These are phyloP conservation scores for Lutraria lutraria DNA, from an alignment of 2,888 invertebrate species.

Conservation along the genomic window DNA sequence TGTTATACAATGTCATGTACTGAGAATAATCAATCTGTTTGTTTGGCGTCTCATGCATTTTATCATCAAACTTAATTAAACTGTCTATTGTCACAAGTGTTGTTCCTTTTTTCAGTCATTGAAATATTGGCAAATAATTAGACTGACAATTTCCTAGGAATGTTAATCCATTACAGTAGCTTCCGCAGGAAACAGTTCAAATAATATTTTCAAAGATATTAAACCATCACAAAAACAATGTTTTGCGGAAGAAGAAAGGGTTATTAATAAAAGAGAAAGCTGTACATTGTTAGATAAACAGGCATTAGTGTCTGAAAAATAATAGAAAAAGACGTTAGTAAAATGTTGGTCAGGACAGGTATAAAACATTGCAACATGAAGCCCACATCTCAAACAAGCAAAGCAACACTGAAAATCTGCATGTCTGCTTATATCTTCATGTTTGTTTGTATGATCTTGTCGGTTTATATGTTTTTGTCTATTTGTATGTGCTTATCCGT, in stretches of 20 bases:
- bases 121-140: constrained; percentile 9
- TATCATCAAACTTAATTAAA: not conserved
- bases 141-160: not conserved
- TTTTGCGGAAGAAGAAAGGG: not conserved
- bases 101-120: not conserved
- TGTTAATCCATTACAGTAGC: not conserved
- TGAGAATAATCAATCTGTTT: not conserved
- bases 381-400: not conserved
- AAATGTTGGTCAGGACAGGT: not conserved
- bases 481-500: no score
- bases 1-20: no score
- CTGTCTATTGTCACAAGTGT: not conserved
- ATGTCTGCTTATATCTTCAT: no score
- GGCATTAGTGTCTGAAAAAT: not conserved
- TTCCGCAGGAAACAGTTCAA: not conserved
- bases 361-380: constrained; percentile 11
- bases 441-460: no score
- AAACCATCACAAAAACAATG: not conserved
- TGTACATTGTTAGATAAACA: not conserved
- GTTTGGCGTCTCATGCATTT: not conserved
- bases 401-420: not conserved
- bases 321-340: constrained; percentile 3
- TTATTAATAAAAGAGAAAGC: not conserved
- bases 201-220: not conserved
- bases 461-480: no score